Evolutionary conservation across 2,113 vertebrate genomes (phyloP).

Genomic region (Nerophis ophidion): DNA sequence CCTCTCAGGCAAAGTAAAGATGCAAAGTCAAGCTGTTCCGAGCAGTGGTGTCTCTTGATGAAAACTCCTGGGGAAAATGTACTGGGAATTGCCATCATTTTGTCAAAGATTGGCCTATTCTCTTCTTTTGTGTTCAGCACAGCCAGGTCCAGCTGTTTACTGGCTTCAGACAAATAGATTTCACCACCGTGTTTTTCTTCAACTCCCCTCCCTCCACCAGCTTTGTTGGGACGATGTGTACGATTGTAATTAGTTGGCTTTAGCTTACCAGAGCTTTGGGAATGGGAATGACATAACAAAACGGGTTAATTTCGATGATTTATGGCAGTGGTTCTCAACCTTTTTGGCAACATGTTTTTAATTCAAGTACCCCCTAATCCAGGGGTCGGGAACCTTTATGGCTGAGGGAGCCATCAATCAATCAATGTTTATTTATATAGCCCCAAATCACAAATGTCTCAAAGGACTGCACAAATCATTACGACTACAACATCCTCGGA

Average conservation of each 20-base stretch:
- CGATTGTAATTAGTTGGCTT: slow-evolving; percentile 25
- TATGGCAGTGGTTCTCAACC: too few species aligned
- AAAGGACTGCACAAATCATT: too few species aligned
- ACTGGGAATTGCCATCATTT: slow-evolving; percentile 50
- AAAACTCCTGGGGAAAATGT: slow-evolving; percentile 45
- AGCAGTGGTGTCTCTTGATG: slow-evolving; percentile 40
- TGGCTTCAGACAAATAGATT: slow-evolving; percentile 47
- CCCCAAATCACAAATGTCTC: too few species aligned
- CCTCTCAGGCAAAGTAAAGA: slow-evolving; percentile 32
- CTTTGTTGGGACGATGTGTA: slow-evolving; percentile 11
- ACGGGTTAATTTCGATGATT: background rate
- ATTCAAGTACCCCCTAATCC: too few species aligned
- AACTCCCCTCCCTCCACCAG: background rate
- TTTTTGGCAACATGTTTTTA: too few species aligned
- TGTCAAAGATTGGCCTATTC: slow-evolving; percentile 44
- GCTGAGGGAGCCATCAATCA: too few species aligned
- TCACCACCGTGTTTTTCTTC: slow-evolving; percentile 23
- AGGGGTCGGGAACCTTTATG: too few species aligned
- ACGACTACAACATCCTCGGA: too few species aligned
- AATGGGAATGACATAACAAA: slow-evolving; percentile 6
- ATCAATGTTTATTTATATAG: too few species aligned
- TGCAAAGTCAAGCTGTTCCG: slow-evolving; percentile 39
- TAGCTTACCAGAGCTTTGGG: slow-evolving; percentile 6
- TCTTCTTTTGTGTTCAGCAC: slow-evolving; percentile 42
- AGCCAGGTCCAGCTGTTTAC: slow-evolving; percentile 50